Conservation (phyloP, 2,113 vertebrate species). For the Gulo gulo region DNA sequence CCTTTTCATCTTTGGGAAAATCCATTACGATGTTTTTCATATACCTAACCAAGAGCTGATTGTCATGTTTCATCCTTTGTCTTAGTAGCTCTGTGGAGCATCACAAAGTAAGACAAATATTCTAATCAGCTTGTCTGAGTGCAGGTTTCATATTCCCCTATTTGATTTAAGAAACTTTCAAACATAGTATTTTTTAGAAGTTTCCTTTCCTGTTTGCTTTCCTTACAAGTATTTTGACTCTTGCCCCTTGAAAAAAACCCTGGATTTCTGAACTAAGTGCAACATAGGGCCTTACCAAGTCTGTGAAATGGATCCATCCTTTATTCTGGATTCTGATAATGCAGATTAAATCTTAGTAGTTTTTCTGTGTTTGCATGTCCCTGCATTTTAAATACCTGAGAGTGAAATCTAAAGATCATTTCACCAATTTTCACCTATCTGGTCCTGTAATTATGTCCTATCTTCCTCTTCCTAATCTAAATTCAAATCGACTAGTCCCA, state of each 20-base stretch:
- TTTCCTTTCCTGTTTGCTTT: background rate
- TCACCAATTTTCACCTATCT: background rate
- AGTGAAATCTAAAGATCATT: background rate
- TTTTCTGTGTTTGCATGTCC: background rate
- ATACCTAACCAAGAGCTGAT: background rate
- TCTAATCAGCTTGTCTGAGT: background rate
- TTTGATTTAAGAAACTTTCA: background rate
- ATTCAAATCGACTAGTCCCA: background rate
- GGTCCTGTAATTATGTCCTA: background rate
- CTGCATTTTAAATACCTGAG: background rate
- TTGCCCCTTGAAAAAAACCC: background rate
- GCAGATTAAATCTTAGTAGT: background rate
- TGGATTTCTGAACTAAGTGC: background rate
- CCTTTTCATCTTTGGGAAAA: background rate
- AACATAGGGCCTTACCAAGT: background rate
- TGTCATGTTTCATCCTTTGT: background rate
- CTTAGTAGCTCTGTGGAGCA: background rate
- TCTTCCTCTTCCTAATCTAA: background rate
- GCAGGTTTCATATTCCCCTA: background rate
- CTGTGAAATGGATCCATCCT: background rate
- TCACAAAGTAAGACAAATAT: background rate
- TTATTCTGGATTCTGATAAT: slow-evolving; percentile 6
- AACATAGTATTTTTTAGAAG: background rate
- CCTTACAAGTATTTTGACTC: background rate
- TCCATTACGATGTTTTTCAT: background rate